Evolutionary conservation across 37 sponge, comb jelly and placozoan species (phyloP), one percentile per base, ranked within the genome.

Genomic region (Beroe forskalii): DNA sequence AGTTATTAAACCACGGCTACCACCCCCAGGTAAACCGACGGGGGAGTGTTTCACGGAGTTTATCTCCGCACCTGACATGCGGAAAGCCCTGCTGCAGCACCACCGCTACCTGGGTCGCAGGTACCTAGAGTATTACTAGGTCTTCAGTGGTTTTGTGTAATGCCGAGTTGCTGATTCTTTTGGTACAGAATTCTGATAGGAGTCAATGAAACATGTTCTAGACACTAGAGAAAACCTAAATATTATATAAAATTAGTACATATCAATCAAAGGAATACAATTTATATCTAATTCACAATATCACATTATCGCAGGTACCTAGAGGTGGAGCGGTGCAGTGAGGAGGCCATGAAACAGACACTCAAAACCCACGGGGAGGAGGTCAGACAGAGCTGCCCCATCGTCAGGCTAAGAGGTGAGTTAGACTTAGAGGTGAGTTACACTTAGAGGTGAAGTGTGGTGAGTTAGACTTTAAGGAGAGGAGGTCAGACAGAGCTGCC

Each of bases 21-120:
- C 60, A 55, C 9, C 60, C 8, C 20, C 40, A 72, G 75, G 75
- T 23, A 72, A 72, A 32, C 75, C 75, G 33, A 72, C 75, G 12
- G 75, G 75, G 4, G 75, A 72, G 75, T 72, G 75, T 20, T 72
- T 72, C 35, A 39, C 35, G 3, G 75, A 72, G 75, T 72, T 72
- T 33, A 80, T 80, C 24, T 80, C 86, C 0, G 86, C 86, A 1
- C 86, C 86, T n/a, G 86, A 80, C 55, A 80, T 80, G 86, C n/a
- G 86, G 48, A 80, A 80, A 43, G 86, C 86, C 19, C 86, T 80
- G 44, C 86, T 80, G 25, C 86, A 80, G 55, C 86, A 80, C 31
- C 86, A 80, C 86, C n/a, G 86, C 1, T 80, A 80, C 55, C 55
- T 80, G 44, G 86, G 86, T 19, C 44, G 86, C 1, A 41, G 86